These are phyloP conservation scores for Thymelicus acteon DNA, from an alignment of 2,888 invertebrate species.

Conservation along the genomic window DNA sequence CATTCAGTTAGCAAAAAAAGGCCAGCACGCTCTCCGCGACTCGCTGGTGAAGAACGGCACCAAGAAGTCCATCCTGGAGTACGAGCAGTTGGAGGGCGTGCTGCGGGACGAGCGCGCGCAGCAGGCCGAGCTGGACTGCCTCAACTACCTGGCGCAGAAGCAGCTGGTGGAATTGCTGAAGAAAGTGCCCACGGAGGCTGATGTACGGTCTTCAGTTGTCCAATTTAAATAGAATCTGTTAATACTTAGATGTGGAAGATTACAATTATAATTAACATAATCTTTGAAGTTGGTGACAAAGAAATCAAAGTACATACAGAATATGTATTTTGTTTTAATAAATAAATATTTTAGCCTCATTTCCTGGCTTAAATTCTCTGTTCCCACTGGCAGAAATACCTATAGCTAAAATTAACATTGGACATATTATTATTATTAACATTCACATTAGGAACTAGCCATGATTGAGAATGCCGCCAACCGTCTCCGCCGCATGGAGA, in stretches of 20 bases:
- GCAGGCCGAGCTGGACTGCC: slow-evolving; percentile 78
- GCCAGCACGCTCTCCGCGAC: slow-evolving; percentile 78
- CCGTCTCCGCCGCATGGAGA: slow-evolving; percentile 86
- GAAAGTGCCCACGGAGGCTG: slow-evolving; percentile 71
- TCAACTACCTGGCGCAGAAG: slow-evolving; percentile 76
- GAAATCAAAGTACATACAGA: too few species aligned
- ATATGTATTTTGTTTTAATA: too few species aligned
- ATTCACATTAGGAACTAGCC: slow-evolving; percentile 60
- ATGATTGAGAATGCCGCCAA: slow-evolving; percentile 80
- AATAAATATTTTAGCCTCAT: too few species aligned
- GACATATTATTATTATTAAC: too few species aligned
- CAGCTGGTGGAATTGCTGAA: slow-evolving; percentile 68
- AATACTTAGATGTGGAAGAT: too few species aligned
- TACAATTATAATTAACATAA: too few species aligned
- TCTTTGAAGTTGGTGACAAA: too few species aligned
- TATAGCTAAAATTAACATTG: too few species aligned
- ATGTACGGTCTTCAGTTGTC: slow-evolving; percentile 54
- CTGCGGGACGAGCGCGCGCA: slow-evolving; percentile 81
- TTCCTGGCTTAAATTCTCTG: too few species aligned
- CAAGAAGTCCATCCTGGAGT: slow-evolving; percentile 78
- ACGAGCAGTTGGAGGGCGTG: slow-evolving; percentile 79
- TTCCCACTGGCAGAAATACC: too few species aligned
- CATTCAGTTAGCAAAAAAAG: slow-evolving; percentile 70
- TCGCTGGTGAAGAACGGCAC: slow-evolving; percentile 78
- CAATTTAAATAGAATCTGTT: too few species aligned